Evolutionary conservation across 23 tunicate genomes (phyloP), one percentile per base, ranked within the genome.

Genomic region (Ascidia mentula): DNA sequence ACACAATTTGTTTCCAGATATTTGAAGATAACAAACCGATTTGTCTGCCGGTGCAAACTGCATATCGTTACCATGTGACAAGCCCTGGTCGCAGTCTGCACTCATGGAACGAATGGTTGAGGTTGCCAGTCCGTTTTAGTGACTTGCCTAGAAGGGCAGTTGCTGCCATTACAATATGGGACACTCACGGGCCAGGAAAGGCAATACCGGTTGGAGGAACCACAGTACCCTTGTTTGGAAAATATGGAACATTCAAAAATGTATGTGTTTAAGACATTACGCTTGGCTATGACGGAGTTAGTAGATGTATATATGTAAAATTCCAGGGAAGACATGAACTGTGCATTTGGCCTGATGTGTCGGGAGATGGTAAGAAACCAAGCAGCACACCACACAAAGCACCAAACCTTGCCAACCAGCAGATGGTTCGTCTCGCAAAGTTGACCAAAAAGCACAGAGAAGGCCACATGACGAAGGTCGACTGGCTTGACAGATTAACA

Each of bases 51-150:
- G 89, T 88, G 15, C 98, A 93, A 40, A 93, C 98, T 12, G 83
- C 87, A 22, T 84, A 93, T 39, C 78, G 69, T 53, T 84, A 88
- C 59, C 76, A 78, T 38, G 46, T 69, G 40, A 84, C 84, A 37
- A 80, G 82, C 31, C 73, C 87, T 39, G 82, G 86, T 39, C 80
- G 87, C 1, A 88, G 85, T 59, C 72, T 88, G 70, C 98, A 93
- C 61, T 77, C 89, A 34, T 96, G 99, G 99, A 92, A 96, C 65
- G 97, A 96, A 72, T 96, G 99, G 99, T 59, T 96, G 31, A 86
- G 76, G 37, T 76, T 96, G 65, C 99, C 99, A 15, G 77, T 96
- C 1, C 87, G 96, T 36, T 96, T 84, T 78, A 84, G 91, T 46
- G 97, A 96, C 38, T 77, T 96, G 31, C 97, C 99, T 0, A 75